phyloP scores from a whole-genome alignment of 1,140 invertebrate species.

The Oedothorax gibbosus region DNA sequence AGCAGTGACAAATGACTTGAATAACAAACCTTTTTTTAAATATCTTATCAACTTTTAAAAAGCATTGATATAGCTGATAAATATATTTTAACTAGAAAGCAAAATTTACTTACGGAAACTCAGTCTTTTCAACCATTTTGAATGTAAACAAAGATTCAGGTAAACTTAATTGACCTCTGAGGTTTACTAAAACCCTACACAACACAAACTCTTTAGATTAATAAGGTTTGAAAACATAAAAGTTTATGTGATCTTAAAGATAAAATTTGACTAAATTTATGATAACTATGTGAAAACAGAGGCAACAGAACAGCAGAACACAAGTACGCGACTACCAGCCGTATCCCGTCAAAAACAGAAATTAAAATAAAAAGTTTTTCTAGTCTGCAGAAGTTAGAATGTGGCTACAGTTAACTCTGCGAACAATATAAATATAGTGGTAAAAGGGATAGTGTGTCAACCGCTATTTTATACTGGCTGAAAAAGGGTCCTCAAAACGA shows the following conservation, averaged over 20 bases:
- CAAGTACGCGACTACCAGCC: slow-evolving; percentile 9
- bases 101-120: slow-evolving; percentile 35
- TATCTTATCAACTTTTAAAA: neutral
- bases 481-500: neutral
- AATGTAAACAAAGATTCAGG: neutral
- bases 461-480: neutral
- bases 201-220: too few species aligned
- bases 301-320: slow-evolving; percentile 37
- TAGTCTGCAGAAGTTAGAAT: too few species aligned
- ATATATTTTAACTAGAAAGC: neutral
- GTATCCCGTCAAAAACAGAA: slow-evolving; percentile 18
- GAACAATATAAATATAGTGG: neutral
- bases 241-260: too few species aligned
- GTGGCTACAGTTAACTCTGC: slow-evolving; percentile 10
- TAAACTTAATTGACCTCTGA: too few species aligned
- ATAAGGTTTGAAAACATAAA: too few species aligned
- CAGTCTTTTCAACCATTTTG: slow-evolving; percentile 30
- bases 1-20: neutral
- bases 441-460: neutral
- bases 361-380: slow-evolving; percentile 3
- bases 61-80: neutral
- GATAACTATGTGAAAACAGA: slow-evolving; percentile 29
- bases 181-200: too few species aligned
- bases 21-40: neutral
- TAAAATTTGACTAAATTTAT: neutral